Percentiles rank a stretch among this genome's conserved stretches.
Conservation (phyloP, 2,797 vertebrate genomes). For the Anas acuta region DNA sequence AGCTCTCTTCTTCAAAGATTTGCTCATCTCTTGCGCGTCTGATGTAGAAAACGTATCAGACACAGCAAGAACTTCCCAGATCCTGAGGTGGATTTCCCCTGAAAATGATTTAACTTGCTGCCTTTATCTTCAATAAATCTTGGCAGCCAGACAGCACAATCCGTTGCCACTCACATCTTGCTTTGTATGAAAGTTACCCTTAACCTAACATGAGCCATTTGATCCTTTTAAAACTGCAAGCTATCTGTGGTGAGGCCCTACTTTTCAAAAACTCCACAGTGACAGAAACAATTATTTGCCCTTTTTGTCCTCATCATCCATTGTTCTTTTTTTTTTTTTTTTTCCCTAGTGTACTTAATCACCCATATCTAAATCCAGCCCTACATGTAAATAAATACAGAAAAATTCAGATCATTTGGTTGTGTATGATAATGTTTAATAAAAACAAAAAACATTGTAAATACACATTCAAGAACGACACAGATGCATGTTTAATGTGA, state of each 20-base stretch:
- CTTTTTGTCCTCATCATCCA: not conserved
- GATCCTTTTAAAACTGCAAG: slow-evolving; percentile 41
- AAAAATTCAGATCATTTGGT: not conserved
- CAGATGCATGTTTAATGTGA: not conserved
- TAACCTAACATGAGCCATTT: slow-evolving; percentile 37
- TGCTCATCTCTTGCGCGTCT: slow-evolving; percentile 10
- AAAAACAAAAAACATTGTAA: not conserved
- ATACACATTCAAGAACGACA: not conserved
- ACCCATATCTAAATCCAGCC: slow-evolving; percentile 12
- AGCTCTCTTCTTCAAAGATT: slow-evolving; percentile 13
- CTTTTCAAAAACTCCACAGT: not conserved
- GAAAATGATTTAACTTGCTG: slow-evolving; percentile 35
- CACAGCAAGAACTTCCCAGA: slow-evolving; percentile 19
- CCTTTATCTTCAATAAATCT: slow-evolving; percentile 59
- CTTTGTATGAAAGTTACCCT: slow-evolving; percentile 53
- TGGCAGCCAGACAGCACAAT: slow-evolving; percentile 36
- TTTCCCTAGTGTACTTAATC: not conserved
- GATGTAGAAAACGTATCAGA: slow-evolving; percentile 10
- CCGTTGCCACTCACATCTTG: slow-evolving; percentile 1
- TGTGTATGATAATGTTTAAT: not conserved
- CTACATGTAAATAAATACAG: not conserved
- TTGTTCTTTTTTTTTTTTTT: not conserved
- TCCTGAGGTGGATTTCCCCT: slow-evolving; percentile 26
- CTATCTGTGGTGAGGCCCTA: slow-evolving; percentile 14
- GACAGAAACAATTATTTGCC: not conserved